Conservation (phyloP, 2,888 invertebrate genomes). For the Machimus rusticus region DNA sequence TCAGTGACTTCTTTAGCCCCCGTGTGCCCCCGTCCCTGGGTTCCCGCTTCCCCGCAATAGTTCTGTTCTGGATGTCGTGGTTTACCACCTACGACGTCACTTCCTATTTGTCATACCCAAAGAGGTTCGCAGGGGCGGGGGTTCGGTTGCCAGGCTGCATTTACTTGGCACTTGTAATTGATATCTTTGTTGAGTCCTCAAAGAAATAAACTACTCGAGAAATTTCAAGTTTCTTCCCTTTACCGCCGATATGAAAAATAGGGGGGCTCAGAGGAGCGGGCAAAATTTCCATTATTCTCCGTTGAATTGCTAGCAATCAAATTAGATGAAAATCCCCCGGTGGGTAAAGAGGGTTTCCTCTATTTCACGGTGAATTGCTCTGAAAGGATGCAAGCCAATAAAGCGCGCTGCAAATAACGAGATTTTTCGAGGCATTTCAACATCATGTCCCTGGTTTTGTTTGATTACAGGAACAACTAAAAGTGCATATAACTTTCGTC, state of each 20-base stretch:
- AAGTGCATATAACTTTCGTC: not conserved
- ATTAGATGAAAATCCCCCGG: not conserved
- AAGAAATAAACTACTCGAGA: not conserved
- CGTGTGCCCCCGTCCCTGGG: not conserved
- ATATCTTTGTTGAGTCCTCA: not conserved
- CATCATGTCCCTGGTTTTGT: not conserved
- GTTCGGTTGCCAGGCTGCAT: not conserved
- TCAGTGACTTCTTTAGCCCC: not conserved
- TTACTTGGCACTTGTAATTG: not conserved
- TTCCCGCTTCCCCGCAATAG: not conserved
- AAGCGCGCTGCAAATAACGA: not conserved
- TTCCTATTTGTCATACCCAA: not conserved
- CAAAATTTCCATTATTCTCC: not conserved
- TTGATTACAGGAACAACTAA: slow-evolving; percentile 3
- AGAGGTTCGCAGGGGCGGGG: not conserved
- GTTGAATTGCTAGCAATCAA: slow-evolving; percentile 5
- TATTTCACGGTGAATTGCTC: not conserved
- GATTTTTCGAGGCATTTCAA: not conserved
- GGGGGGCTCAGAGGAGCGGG: not conserved
- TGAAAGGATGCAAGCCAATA: not conserved
- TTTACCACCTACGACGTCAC: not conserved
- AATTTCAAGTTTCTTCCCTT: not conserved
- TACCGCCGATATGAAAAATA: not conserved
- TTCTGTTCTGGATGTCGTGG: not conserved
- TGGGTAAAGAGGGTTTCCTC: not conserved